Evolutionary conservation across 2,797 vertebrate species (phyloP).

Genomic region (Pteropus rufus): DNA sequence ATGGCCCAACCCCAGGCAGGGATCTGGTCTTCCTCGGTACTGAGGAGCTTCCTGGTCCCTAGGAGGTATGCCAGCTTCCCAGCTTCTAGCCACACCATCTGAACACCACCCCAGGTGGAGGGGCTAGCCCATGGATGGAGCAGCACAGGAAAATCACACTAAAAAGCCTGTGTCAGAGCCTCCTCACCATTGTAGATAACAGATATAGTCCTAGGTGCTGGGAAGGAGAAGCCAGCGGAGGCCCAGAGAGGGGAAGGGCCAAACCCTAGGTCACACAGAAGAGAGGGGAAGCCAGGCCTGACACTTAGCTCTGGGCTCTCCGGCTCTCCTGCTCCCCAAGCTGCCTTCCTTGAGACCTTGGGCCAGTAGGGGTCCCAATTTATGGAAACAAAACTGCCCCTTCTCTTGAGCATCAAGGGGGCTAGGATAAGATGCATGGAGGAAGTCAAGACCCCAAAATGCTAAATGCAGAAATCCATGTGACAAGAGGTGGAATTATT

Average conservation of each 20-base stretch:
- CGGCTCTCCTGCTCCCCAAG: neutral
- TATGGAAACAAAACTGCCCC: neutral
- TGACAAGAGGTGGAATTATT: slow-evolving; percentile 64
- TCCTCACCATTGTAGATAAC: neutral
- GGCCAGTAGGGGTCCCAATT: neutral
- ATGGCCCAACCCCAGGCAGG: neutral
- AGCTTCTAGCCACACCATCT: neutral
- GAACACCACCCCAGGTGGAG: neutral
- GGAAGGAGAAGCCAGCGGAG: neutral
- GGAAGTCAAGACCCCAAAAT: slow-evolving; percentile 40
- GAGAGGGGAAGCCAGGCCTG: neutral
- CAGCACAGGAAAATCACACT: neutral
- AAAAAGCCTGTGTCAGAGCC: neutral
- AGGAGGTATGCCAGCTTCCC: neutral
- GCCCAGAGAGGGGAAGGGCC: neutral
- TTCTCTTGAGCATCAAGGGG: neutral
- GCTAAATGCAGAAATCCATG: slow-evolving; percentile 30
- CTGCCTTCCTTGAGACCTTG: neutral
- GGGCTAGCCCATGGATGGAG: neutral
- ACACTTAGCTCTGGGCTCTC: neutral
- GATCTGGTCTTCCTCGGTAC: neutral
- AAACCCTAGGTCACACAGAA: neutral
- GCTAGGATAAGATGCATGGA: neutral
- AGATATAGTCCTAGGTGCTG: neutral
- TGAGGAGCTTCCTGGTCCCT: neutral